phyloP scores from a whole-genome alignment of 2,888 invertebrate genomes.

The Caenorhabditis sp. region DNA sequence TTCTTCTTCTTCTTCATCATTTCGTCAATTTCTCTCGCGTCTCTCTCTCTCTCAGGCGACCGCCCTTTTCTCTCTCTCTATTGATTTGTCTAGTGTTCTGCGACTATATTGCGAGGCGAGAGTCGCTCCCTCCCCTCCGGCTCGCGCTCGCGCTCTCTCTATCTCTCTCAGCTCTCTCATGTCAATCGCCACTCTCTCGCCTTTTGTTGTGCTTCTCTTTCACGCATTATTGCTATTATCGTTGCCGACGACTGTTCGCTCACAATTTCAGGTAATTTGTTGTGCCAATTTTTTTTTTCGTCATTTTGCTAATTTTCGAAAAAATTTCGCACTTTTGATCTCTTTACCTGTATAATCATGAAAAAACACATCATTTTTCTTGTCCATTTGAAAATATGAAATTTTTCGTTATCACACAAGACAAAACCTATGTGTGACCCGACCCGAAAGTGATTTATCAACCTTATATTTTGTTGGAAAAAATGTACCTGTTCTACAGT shows the following conservation, averaged over 20 bases:
- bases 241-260: slow-evolving; percentile 6
- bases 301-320: too few relatives aligned
- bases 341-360: too few relatives aligned
- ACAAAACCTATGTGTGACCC: too few relatives aligned
- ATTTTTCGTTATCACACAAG: too few relatives aligned
- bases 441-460: too few relatives aligned
- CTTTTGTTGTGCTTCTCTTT: slow-evolving; percentile 7
- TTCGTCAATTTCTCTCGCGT: neutral
- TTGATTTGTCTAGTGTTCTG: slow-evolving; percentile 3
- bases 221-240: neutral
- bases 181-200: slow-evolving; percentile 11
- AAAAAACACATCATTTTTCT: too few relatives aligned
- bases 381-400: too few relatives aligned
- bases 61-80: slow-evolving; percentile 7
- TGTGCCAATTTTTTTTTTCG: neutral
- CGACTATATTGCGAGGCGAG: neutral
- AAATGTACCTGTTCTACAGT: too few relatives aligned
- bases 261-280: slow-evolving; percentile 35
- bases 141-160: slow-evolving; percentile 5
- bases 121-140: too few relatives aligned
- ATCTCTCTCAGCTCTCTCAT: slow-evolving; percentile 11
- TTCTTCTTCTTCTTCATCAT: neutral
- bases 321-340: too few relatives aligned
- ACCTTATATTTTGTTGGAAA: too few relatives aligned
- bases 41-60: slow-evolving; percentile 9